Conservation (phyloP, 35 echinoderm and acorn worm genomes). For the Diadema setosum region DNA sequence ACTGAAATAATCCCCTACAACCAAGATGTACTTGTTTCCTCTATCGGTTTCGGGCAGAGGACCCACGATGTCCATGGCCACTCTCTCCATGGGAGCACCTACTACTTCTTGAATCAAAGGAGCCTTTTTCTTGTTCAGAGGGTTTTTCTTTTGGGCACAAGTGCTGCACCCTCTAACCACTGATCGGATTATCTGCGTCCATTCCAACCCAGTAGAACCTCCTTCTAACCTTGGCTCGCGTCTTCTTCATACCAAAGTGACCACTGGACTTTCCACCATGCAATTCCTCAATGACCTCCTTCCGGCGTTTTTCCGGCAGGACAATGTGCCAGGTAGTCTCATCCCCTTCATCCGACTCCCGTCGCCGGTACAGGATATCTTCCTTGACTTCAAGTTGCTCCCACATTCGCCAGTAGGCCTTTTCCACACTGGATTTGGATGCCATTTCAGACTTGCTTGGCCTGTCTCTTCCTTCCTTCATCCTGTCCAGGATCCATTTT, state of each 20-base stretch:
- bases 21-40: conserved; percentile 53
- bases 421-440: too few relatives aligned
- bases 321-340: conserved; percentile 10
- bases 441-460: too few relatives aligned
- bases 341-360: conserved; percentile 32
- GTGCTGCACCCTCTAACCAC: not conserved
- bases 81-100: too few relatives aligned
- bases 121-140: not conserved
- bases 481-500: not conserved
- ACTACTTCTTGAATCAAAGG: conserved; percentile 14
- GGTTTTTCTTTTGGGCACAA: conserved; percentile 27
- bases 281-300: too few relatives aligned
- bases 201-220: conserved; percentile 28
- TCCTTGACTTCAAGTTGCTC: not conserved
- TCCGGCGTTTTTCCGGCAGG: conserved; percentile 15
- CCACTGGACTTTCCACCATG: conserved; percentile 15
- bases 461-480: not conserved
- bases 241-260: conserved; percentile 59
- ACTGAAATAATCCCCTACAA: conserved; percentile 79
- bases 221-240: not conserved
- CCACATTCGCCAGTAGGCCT: too few relatives aligned
- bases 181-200: not conserved
- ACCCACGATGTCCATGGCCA: too few relatives aligned
- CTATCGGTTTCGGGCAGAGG: too few relatives aligned
- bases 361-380: conserved; percentile 23